phyloP scores from a whole-genome alignment of 1,140 invertebrate genomes.

The Elymnias hypermnestra region DNA sequence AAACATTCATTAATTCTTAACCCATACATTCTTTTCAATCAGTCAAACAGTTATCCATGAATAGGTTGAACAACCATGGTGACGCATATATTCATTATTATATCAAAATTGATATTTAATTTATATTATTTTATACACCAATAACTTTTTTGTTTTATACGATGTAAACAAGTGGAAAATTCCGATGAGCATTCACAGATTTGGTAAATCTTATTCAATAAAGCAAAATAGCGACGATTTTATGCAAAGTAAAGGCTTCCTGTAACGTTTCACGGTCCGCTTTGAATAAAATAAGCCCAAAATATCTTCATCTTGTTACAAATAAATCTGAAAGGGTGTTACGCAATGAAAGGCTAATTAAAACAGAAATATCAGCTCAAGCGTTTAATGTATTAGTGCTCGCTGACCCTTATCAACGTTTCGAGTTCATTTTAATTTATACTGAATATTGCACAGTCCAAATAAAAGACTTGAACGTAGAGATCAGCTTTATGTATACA shows the following conservation, averaged over 20 bases:
- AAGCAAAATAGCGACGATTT: background rate
- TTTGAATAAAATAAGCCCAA: constrained; percentile 8
- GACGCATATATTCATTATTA: no score
- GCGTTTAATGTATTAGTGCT: constrained; percentile 14
- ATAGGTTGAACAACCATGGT: no score
- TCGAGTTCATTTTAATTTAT: constrained; percentile 16
- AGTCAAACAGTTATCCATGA: no score
- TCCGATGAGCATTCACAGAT: background rate
- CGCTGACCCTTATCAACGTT: constrained; percentile 15
- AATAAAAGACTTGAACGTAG: constrained; percentile 2
- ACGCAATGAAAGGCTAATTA: constrained; percentile 16
- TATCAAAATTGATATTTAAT: no score
- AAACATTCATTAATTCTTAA: no score
- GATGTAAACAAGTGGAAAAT: background rate
- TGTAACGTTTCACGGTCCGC: background rate
- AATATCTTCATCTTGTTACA: constrained; percentile 20
- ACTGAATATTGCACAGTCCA: constrained; percentile 5
- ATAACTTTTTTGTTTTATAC: no score
- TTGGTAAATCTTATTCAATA: constrained; percentile 1
- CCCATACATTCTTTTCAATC: no score
- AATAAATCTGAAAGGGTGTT: constrained; percentile 17
- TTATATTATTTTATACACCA: no score
- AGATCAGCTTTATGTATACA: no score
- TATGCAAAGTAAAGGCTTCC: background rate
- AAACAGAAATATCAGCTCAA: constrained; percentile 18